Evolutionary conservation across 1,140 invertebrate genomes (phyloP).

Genomic region (Bombus cullumanus): DNA sequence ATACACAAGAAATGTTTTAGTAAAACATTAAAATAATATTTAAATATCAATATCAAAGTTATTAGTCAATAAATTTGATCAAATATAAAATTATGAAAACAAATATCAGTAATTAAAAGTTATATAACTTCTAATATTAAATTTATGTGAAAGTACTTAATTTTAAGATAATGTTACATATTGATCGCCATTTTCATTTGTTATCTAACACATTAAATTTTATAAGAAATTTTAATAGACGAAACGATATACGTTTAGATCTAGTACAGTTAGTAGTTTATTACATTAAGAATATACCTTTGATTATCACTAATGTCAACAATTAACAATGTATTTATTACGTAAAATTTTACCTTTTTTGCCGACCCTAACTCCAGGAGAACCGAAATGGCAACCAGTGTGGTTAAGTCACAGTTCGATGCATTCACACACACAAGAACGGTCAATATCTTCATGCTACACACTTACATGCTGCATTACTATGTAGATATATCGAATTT

Average conservation of each 20-base stretch:
- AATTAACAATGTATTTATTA: background rate
- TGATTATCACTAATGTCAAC: background rate
- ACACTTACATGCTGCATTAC: background rate
- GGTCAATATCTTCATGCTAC: background rate
- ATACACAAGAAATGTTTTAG: background rate
- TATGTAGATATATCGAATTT: conserved; percentile 3
- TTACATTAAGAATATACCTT: background rate
- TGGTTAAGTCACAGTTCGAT: background rate
- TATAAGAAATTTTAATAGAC: background rate
- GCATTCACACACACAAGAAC: no score
- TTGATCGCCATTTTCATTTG: background rate
- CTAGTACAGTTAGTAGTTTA: background rate
- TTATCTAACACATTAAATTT: conserved; percentile 51
- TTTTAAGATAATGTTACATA: conserved; percentile 18
- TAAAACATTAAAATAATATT: background rate
- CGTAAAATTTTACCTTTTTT: conserved; percentile 22
- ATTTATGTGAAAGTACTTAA: background rate
- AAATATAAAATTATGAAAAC: background rate
- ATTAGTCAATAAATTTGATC: background rate
- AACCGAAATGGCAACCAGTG: conserved; percentile 34
- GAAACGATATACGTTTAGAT: background rate
- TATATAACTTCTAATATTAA: background rate
- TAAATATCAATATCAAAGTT: background rate
- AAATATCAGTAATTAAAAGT: background rate
- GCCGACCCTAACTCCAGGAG: background rate